Evolutionary conservation across 1,140 invertebrate species (phyloP), one percentile per base, ranked within the genome.

Genomic region (Neodiprion pinetum): DNA sequence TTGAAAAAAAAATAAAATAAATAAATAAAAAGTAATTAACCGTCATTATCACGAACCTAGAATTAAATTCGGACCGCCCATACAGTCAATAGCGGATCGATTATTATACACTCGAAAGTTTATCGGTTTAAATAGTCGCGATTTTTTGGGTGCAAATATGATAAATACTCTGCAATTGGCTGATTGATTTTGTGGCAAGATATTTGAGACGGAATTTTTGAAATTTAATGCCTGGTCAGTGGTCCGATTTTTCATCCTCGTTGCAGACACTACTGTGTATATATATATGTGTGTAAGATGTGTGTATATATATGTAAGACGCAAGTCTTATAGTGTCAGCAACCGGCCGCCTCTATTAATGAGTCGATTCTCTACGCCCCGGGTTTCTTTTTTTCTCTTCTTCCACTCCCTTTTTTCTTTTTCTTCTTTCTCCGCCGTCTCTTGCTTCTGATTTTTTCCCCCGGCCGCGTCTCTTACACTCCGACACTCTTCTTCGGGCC

Each of bases 341-440:
- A 75, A 78, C 77, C 76, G 77, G 78, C 77, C 79, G 77, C 75
- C 81, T 81, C 82, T 82, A 82, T 81, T 81, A 82, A 82, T 80
- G 80, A 82, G 80, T 80, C 72, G 79, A 80, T 75, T 82, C 81
- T 79, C 74, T 74, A 72, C 71, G 73, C 71, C 71, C 74, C 47
- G 68, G 72, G 66, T 8, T 67, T 70, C 71, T 70, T 70, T 40
- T 28, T 47, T 66, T 40, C 53, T 40, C 53, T 65, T n/a, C 48
- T 23, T 72, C 28, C 50, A 40, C 28, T 40, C 28, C 28, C 28
- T 75, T 73, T 76, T 75, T 76, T 28, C 68, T 40, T 28, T 28
- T 76, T 79, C 78, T 77, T 76, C 71, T 65, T 73, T 68, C 75
- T 72, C 75, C 75, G 74, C 74, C 11, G 21, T 75, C 73, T 23